These are phyloP conservation scores for Hymenochirus boettgeri DNA, from an alignment of 2,113 vertebrate genomes.

Conservation along the genomic window DNA sequence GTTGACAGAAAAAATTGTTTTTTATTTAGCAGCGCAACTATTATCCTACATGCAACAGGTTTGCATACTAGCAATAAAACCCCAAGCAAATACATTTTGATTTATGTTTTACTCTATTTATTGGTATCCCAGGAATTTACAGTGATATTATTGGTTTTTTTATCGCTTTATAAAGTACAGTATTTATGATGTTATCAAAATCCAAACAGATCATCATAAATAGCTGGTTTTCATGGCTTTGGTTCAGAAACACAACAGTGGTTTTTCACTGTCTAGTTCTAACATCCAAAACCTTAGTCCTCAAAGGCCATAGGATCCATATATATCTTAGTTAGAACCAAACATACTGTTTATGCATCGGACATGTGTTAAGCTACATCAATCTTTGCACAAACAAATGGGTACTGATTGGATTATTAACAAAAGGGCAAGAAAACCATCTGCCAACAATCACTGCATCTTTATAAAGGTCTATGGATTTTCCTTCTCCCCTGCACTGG, in stretches of 20 bases:
- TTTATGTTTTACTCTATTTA: not conserved
- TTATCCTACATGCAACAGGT: not conserved
- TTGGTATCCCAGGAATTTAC: constrained; percentile 4
- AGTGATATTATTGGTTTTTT: constrained; percentile 12
- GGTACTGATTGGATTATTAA: too few relatives aligned
- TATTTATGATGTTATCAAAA: constrained; percentile 28
- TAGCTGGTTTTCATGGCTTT: constrained; percentile 14
- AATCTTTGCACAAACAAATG: too few relatives aligned
- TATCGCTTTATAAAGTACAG: constrained; percentile 10
- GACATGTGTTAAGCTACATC: too few relatives aligned
- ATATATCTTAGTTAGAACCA: too few relatives aligned
- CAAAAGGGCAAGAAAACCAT: too few relatives aligned
- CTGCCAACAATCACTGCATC: too few relatives aligned
- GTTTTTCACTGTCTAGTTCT: too few relatives aligned
- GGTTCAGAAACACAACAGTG: constrained; percentile 6
- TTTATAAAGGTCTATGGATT: too few relatives aligned
- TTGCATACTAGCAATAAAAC: not conserved
- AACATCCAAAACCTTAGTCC: too few relatives aligned
- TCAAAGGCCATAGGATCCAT: too few relatives aligned
- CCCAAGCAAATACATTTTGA: not conserved
- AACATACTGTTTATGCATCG: too few relatives aligned
- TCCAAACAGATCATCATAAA: constrained; percentile 32
- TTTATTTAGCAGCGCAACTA: not conserved
- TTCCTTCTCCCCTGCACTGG: too few relatives aligned
- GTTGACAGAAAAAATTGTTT: not conserved